phyloP scores from a whole-genome alignment of 1,140 invertebrate genomes.

The Drosophila hydei region DNA sequence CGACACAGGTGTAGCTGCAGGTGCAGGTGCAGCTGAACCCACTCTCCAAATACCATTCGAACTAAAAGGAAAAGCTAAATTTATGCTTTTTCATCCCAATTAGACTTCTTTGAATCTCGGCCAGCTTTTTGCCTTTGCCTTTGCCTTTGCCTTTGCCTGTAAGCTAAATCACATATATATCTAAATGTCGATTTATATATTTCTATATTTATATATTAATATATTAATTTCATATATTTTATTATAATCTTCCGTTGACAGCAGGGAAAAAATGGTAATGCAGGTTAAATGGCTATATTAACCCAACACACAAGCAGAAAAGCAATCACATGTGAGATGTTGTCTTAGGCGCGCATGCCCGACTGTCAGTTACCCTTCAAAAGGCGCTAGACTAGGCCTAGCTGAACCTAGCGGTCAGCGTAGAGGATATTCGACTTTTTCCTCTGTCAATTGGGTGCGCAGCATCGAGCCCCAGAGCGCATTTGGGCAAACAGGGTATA shows the following conservation, averaged over 20 bases:
- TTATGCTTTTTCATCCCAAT: slow-evolving; percentile 1
- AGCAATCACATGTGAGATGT: background rate
- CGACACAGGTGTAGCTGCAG: slow-evolving; percentile 6
- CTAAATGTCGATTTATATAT: background rate
- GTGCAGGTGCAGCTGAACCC: too few relatives aligned
- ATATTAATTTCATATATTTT: too few relatives aligned
- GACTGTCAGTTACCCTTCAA: background rate
- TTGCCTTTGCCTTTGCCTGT: background rate
- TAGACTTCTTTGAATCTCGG: background rate
- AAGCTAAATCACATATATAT: background rate
- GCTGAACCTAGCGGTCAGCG: too few relatives aligned
- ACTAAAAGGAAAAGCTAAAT: background rate
- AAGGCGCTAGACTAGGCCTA: too few relatives aligned
- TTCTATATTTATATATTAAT: too few relatives aligned
- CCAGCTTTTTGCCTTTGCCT: background rate
- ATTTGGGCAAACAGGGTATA: slow-evolving; percentile 5
- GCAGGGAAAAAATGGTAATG: too few relatives aligned
- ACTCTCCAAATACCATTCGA: background rate
- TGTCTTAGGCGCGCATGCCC: background rate
- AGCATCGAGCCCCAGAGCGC: too few relatives aligned
- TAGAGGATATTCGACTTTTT: too few relatives aligned
- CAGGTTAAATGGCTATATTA: slow-evolving; percentile 25
- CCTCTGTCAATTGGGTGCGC: too few relatives aligned
- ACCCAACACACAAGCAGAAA: background rate
- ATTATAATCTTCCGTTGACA: too few relatives aligned